A percentile compares a stretch with the other conserved stretches of the same genome.
phyloP scores from a whole-genome alignment of 2,797 vertebrate species.

The Arrhamphus sclerolepis region DNA sequence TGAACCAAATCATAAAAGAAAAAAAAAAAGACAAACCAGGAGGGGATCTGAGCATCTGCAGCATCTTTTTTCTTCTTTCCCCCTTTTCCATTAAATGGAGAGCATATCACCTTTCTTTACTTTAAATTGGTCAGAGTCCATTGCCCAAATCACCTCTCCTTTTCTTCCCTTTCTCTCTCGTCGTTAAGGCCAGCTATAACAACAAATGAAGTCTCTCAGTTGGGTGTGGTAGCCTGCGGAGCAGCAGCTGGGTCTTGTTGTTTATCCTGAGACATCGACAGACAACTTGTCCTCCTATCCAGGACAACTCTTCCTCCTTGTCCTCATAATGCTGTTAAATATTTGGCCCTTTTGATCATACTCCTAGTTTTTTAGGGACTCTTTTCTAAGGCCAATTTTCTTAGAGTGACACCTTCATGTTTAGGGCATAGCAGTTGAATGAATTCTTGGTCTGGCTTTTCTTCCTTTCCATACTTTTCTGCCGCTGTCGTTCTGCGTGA shows the following conservation, averaged over 20 bases:
- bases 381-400: no score
- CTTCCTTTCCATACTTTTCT: slow-evolving; percentile 23
- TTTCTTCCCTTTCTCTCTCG: slow-evolving; percentile 23
- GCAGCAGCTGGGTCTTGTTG: slow-evolving; percentile 82
- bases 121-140: slow-evolving; percentile 17
- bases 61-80: slow-evolving; percentile 18
- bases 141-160: slow-evolving; percentile 11
- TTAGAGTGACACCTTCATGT: not conserved
- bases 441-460: slow-evolving; percentile 6
- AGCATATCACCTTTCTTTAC: slow-evolving; percentile 15
- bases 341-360: slow-evolving; percentile 12
- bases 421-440: not conserved
- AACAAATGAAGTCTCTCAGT: slow-evolving; percentile 72
- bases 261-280: slow-evolving; percentile 64
- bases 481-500: slow-evolving; percentile 18
- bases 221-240: slow-evolving; percentile 78
- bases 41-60: slow-evolving; percentile 17
- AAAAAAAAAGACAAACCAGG: slow-evolving; percentile 23
- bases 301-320: slow-evolving; percentile 36
- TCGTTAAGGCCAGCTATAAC: slow-evolving; percentile 76
- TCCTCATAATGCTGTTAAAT: slow-evolving; percentile 16
- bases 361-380: not conserved
- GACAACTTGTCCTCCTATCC: slow-evolving; percentile 41
- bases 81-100: slow-evolving; percentile 7
- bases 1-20: slow-evolving; percentile 16